A percentile compares a stretch with the other conserved stretches of the same genome.
These are phyloP conservation scores for Nycticebus coucang DNA, from an alignment of 2,113 vertebrate genomes.

Conservation along the genomic window DNA sequence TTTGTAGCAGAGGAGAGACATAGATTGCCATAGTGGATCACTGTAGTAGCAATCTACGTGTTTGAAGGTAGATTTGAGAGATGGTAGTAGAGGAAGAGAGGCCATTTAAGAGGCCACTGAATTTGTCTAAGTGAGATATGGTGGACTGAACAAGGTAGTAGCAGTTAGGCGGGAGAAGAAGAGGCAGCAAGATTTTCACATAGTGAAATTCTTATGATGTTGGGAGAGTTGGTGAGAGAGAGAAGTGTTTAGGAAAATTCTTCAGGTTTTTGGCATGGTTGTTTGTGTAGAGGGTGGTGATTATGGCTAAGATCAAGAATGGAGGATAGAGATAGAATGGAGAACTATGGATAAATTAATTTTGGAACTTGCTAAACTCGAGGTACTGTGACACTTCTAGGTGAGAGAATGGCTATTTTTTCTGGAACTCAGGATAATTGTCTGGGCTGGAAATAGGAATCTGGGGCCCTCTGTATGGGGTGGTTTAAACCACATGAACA, in stretches of 20 bases:
- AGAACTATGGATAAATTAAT: not conserved
- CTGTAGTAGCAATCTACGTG: not conserved
- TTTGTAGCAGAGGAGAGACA: not conserved
- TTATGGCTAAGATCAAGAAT: constrained; percentile 1
- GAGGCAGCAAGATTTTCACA: not conserved
- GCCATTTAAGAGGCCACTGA: not conserved
- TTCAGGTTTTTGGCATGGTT: not conserved
- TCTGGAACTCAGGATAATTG: not conserved
- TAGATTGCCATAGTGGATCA: not conserved
- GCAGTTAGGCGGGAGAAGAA: not conserved
- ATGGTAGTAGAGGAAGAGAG: not conserved
- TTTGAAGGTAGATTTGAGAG: not conserved
- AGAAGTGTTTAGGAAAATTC: not conserved
- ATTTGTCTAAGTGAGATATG: not conserved
- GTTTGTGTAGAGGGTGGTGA: not conserved
- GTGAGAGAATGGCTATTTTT: not conserved
- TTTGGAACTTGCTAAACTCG: not conserved
- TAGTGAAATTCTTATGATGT: not conserved
- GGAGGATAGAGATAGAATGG: not conserved
- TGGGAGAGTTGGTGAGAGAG: too few relatives aligned
- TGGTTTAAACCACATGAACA: not conserved
- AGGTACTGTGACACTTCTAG: not conserved
- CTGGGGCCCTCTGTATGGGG: not conserved
- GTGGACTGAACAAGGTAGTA: not conserved
- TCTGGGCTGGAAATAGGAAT: not conserved